phyloP scores from a whole-genome alignment of 2,797 vertebrate genomes.

The Coregonus sp. region DNA sequence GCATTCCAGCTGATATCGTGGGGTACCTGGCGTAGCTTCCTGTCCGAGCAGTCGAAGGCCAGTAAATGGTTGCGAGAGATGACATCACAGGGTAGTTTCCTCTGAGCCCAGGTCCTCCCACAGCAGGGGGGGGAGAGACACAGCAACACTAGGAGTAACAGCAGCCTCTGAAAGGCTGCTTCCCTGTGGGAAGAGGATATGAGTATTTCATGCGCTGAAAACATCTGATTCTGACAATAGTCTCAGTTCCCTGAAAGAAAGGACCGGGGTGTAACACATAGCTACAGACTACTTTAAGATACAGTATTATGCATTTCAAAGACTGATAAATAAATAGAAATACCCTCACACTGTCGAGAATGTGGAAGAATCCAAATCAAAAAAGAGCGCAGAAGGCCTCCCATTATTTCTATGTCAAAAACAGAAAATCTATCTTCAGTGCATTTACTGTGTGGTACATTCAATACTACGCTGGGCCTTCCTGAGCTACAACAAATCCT shows the following conservation, averaged over 20 bases:
- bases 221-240: background rate
- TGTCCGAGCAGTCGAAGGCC: constrained; percentile 47
- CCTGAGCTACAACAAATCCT: background rate
- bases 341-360: too few relatives aligned
- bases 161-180: background rate
- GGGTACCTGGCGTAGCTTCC: constrained; percentile 56
- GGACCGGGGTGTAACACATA: background rate
- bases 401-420: background rate
- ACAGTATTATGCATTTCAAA: too few relatives aligned
- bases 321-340: too few relatives aligned
- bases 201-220: background rate
- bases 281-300: too few relatives aligned
- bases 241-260: background rate
- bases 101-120: constrained; percentile 25
- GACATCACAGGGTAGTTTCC: constrained; percentile 56
- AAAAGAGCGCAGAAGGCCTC: too few relatives aligned
- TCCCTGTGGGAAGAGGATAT: background rate
- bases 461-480: background rate
- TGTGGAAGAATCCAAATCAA: too few relatives aligned
- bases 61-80: constrained; percentile 29
- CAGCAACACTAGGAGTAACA: constrained; percentile 33
- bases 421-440: background rate
- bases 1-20: constrained; percentile 33
- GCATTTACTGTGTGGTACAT: background rate
- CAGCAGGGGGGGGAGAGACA: constrained; percentile 32